Percentiles rank a stretch among this genome's conserved stretches.
Evolutionary conservation across 2,888 invertebrate species (phyloP).

Genomic region (Ochropleura leucogaster): DNA sequence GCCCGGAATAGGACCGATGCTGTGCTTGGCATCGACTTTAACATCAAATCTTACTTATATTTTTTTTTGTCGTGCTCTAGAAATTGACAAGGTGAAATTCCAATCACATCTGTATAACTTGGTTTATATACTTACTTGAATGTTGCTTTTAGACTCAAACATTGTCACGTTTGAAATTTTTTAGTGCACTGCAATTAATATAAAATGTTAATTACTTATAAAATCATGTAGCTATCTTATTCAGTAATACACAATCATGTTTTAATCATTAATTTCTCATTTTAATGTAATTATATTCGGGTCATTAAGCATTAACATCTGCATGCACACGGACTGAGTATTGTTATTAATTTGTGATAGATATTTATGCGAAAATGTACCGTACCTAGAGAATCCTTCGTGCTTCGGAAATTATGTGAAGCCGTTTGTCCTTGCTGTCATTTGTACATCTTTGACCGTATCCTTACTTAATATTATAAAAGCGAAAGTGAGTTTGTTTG

Average conservation of each 20-base stretch:
- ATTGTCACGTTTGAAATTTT: not conserved
- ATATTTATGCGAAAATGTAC: constrained; percentile 10
- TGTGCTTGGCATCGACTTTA: not conserved
- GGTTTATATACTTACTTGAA: too few relatives aligned
- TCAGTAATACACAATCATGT: constrained; percentile 35
- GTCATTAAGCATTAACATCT: constrained; percentile 60
- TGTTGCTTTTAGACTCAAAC: not conserved
- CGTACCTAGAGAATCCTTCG: not conserved
- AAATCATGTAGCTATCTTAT: constrained; percentile 35
- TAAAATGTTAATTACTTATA: constrained; percentile 35
- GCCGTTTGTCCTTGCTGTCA: too few relatives aligned
- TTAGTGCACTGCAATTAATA: not conserved
- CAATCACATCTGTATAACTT: not conserved
- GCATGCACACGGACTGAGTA: constrained; percentile 42
- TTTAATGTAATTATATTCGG: constrained; percentile 61
- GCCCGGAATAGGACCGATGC: too few relatives aligned
- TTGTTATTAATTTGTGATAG: constrained; percentile 58
- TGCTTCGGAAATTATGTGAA: too few relatives aligned
- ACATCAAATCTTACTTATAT: not conserved
- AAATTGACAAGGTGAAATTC: too few relatives aligned
- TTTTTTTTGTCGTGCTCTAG: too few relatives aligned
- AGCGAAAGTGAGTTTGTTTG: too few relatives aligned
- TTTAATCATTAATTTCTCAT: constrained; percentile 53
- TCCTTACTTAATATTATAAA: too few relatives aligned
- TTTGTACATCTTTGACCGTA: too few relatives aligned